phyloP scores from a whole-genome alignment of 2,797 vertebrate genomes.

The Trachurus trachurus region DNA sequence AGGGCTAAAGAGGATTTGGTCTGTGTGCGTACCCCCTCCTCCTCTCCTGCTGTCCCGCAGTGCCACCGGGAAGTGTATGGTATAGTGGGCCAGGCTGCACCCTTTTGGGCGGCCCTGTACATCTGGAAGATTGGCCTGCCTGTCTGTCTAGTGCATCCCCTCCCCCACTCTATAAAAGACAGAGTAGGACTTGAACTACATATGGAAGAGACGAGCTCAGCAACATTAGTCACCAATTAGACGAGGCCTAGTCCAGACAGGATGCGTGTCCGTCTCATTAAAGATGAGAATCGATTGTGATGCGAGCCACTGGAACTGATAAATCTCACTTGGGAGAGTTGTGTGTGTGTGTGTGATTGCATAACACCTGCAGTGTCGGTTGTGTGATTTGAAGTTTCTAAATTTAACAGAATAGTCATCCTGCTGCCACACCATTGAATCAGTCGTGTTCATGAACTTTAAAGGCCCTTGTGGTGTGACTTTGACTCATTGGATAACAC shows the following conservation, averaged over 20 bases:
- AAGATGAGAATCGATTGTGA: conserved; percentile 19
- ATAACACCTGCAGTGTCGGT: conserved; percentile 41
- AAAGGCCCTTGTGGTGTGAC: not conserved
- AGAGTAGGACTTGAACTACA: conserved; percentile 72
- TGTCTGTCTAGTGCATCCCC: conserved; percentile 69
- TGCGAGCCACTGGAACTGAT: conserved; percentile 11
- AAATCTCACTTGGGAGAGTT: conserved; percentile 16
- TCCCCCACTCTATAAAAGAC: conserved; percentile 43
- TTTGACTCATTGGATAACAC: not conserved
- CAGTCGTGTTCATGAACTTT: conserved; percentile 9
- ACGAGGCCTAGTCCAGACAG: conserved; percentile 24
- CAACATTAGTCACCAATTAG: conserved; percentile 62
- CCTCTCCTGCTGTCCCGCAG: conserved; percentile 73
- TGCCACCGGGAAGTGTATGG: conserved; percentile 66
- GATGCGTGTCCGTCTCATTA: conserved; percentile 14
- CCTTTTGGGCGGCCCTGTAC: conserved; percentile 72
- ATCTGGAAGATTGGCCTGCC: conserved; percentile 80
- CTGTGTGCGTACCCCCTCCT: conserved; percentile 67
- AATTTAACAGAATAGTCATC: conserved; percentile 48
- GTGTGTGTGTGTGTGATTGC: conserved; percentile 32
- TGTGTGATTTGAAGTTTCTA: conserved; percentile 59
- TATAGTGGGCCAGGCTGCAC: conserved; percentile 63
- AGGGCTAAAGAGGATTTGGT: conserved; percentile 85
- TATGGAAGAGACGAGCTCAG: conserved; percentile 67
- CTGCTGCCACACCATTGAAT: conserved; percentile 21